Evolutionary conservation across 2,888 invertebrate species (phyloP).

Genomic region (Panopea generosa): DNA sequence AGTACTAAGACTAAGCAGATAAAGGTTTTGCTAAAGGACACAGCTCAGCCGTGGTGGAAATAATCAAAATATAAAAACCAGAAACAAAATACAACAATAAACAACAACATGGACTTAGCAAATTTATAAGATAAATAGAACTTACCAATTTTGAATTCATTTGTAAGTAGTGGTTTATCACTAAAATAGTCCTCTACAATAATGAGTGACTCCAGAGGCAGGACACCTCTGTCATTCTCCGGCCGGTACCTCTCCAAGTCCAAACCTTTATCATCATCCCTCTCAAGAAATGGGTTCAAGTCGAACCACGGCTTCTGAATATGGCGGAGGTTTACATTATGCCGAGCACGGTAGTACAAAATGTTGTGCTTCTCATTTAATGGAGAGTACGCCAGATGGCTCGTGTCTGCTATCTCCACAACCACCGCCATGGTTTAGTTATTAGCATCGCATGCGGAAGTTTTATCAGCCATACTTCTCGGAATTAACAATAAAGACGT

Average conservation of each 20-base stretch:
- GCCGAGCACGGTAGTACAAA: slow-evolving; percentile 41
- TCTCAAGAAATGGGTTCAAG: slow-evolving; percentile 56
- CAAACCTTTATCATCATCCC: slow-evolving; percentile 30
- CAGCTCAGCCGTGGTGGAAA: no score
- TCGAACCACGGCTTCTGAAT: slow-evolving; percentile 62
- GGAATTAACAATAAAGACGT: neutral
- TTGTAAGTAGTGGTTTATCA: slow-evolving; percentile 39
- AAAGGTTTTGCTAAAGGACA: no score
- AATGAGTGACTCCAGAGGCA: slow-evolving; percentile 45
- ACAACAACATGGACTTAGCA: no score
- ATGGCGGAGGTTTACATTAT: slow-evolving; percentile 47
- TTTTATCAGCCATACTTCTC: slow-evolving; percentile 12
- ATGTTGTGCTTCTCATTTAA: slow-evolving; percentile 59
- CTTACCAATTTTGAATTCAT: slow-evolving; percentile 57
- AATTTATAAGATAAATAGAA: no score
- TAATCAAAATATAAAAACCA: no score
- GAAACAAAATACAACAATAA: no score
- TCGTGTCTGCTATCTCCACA: slow-evolving; percentile 45
- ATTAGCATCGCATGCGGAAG: neutral
- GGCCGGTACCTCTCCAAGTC: slow-evolving; percentile 40
- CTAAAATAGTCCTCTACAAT: slow-evolving; percentile 56
- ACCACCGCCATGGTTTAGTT: slow-evolving; percentile 33
- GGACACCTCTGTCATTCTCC: slow-evolving; percentile 24
- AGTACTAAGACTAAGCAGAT: no score
- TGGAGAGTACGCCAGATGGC: slow-evolving; percentile 45